phyloP scores from a whole-genome alignment of 2,797 vertebrate genomes.

The Acanthis flammea region DNA sequence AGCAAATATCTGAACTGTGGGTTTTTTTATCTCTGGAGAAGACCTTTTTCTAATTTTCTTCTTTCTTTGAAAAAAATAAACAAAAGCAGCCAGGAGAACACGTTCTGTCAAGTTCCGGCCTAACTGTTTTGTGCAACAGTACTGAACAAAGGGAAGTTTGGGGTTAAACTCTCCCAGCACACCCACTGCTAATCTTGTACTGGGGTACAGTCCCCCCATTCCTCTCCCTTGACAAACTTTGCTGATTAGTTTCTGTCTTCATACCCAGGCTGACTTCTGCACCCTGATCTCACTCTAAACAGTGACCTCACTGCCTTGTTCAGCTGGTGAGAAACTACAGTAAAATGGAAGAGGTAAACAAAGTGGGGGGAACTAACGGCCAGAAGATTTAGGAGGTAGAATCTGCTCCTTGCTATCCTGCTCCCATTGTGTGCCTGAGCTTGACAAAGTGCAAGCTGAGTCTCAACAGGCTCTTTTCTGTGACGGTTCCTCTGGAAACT shows the following conservation, averaged over 20 bases:
- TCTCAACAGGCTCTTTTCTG: neutral
- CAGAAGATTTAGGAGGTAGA: constrained; percentile 49
- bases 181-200: neutral
- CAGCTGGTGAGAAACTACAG: constrained; percentile 44
- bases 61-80: neutral
- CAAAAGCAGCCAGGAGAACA: neutral
- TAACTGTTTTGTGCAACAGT: neutral
- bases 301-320: constrained; percentile 57
- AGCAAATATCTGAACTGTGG: neutral
- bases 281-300: constrained; percentile 30
- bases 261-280: constrained; percentile 25
- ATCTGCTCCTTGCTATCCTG: neutral
- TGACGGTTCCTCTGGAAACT: constrained; percentile 59
- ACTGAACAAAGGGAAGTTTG: neutral
- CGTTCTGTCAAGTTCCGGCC: neutral
- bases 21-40: neutral
- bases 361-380: neutral
- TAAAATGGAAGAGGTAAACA: constrained; percentile 56
- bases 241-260: constrained; percentile 13
- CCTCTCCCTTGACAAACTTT: neutral
- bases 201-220: neutral
- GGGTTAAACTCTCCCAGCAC: neutral
- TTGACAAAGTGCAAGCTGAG: constrained; percentile 42
- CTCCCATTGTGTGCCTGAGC: constrained; percentile 17
- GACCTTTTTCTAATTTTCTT: neutral